Conservation (phyloP, 2,113 vertebrate species). For the Ochotona princeps region DNA sequence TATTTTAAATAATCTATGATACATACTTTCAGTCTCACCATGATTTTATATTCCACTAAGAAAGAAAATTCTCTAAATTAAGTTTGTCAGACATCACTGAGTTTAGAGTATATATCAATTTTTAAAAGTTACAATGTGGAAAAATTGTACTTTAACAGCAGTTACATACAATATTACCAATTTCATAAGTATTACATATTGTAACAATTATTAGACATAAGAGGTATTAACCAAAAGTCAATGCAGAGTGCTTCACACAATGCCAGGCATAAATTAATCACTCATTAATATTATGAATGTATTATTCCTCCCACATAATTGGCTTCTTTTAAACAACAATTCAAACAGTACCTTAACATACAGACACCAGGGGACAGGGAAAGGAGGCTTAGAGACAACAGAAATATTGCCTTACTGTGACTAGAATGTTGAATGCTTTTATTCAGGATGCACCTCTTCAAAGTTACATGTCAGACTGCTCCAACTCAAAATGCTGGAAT, state of each 20-base stretch:
- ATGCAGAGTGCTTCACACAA: background rate
- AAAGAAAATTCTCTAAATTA: conserved; percentile 28
- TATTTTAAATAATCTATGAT: background rate
- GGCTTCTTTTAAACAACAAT: background rate
- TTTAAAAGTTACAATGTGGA: background rate
- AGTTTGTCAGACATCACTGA: background rate
- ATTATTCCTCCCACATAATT: background rate
- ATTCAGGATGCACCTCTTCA: background rate
- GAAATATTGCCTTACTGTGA: background rate
- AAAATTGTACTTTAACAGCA: background rate
- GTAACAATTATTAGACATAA: background rate
- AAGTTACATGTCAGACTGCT: conserved; percentile 33
- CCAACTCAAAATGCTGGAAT: conserved; percentile 33
- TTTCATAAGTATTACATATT: background rate
- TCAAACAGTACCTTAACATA: background rate
- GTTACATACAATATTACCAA: background rate
- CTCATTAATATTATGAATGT: conserved; percentile 17
- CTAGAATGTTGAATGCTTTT: background rate
- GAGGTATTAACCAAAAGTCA: background rate
- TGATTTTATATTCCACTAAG: background rate
- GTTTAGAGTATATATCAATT: background rate
- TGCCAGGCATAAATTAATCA: conserved; percentile 3
- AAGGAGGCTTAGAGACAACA: background rate
- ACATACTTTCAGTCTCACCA: background rate
- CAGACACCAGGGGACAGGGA: background rate